Evolutionary conservation across 2,797 vertebrate genomes (phyloP).

Genomic region (Gallinago solitaria): DNA sequence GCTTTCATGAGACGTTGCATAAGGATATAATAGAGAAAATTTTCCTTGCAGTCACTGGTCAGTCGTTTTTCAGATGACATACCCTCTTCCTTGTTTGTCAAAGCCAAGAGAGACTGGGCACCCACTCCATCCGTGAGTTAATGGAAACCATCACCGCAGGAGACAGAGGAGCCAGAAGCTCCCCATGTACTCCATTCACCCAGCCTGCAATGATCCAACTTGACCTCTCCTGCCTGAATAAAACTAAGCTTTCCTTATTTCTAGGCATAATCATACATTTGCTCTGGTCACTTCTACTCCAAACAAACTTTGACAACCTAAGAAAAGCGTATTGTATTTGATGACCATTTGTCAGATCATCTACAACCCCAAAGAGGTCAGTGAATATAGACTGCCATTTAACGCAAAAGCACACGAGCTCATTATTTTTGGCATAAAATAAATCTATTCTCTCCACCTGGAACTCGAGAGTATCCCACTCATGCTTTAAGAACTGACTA

Average conservation of each 20-base stretch:
- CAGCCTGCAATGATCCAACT: neutral
- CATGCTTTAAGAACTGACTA: constrained; percentile 16
- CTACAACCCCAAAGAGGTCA: neutral
- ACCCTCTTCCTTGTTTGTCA: neutral
- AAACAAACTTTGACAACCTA: neutral
- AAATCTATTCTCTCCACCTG: constrained; percentile 8
- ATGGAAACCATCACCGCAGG: fast-evolving
- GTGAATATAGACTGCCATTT: neutral
- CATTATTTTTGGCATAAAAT: constrained; percentile 11
- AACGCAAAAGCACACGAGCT: neutral
- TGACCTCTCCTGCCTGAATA: neutral
- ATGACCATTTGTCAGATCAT: neutral
- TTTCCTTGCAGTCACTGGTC: neutral
- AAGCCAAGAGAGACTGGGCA: neutral
- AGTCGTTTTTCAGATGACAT: neutral
- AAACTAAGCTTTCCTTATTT: neutral
- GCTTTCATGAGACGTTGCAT: neutral
- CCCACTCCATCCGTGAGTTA: neutral
- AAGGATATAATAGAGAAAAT: neutral
- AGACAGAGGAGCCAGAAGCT: neutral
- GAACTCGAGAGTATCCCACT: neutral
- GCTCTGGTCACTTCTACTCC: neutral
- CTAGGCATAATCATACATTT: neutral
- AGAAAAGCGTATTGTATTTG: neutral
- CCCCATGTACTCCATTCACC: neutral